Evolutionary conservation across 2,888 invertebrate genomes (phyloP).

Genomic region (Phengaris alcon): DNA sequence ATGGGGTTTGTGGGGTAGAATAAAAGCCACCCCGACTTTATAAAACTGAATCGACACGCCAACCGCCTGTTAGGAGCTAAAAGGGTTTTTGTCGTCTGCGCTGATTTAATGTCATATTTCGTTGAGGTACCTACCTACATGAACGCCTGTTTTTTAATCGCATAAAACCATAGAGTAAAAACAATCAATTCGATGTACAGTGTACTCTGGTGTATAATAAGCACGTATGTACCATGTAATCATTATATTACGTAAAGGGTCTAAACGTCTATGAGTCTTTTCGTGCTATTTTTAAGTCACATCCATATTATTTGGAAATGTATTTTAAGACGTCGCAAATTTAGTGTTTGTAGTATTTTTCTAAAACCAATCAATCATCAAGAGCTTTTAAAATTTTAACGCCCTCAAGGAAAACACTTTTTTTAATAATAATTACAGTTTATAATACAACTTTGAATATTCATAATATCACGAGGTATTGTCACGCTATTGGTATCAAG

Average conservation of each 20-base stretch:
- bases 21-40: slow-evolving; percentile 8
- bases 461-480: neutral
- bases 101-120: slow-evolving; percentile 1
- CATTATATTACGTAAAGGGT: no score
- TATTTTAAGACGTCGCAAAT: no score
- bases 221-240: no score
- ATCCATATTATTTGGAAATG: no score
- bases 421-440: slow-evolving; percentile 1
- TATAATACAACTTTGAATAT: neutral
- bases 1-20: slow-evolving; percentile 35
- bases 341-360: no score
- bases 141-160: neutral
- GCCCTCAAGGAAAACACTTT: neutral
- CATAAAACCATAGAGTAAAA: no score
- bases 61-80: slow-evolving; percentile 39
- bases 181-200: no score
- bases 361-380: no score
- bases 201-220: no score
- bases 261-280: no score
- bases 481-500: slow-evolving; percentile 17
- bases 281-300: no score
- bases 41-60: slow-evolving; percentile 41
- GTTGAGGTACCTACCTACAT: neutral
- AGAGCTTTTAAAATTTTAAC: no score
- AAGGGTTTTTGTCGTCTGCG: slow-evolving; percentile 30